Evolutionary conservation across 1,140 invertebrate genomes (phyloP).

Genomic region (Piezodorus guildinii): DNA sequence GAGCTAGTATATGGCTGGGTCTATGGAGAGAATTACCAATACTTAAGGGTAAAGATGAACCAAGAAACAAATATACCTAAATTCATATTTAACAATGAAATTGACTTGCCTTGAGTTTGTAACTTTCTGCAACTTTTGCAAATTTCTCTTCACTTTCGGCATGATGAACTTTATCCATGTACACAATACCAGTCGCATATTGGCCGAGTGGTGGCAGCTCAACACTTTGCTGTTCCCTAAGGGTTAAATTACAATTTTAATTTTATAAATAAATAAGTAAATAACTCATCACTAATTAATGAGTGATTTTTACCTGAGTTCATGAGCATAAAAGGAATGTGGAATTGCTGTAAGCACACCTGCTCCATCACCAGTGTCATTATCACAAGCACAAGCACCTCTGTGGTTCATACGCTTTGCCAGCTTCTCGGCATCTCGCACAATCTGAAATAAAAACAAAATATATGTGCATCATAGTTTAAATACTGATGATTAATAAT

Average conservation of each 20-base stretch:
- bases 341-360: conserved; percentile 93
- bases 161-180: conserved; percentile 74
- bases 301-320: conserved; percentile 50
- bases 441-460: conserved; percentile 52
- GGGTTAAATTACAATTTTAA: neutral
- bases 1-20: too few species aligned
- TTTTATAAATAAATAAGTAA: neutral
- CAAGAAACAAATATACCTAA: too few species aligned
- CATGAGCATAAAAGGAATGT: conserved; percentile 77
- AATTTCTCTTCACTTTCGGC: conserved; percentile 72
- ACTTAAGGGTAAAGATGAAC: too few species aligned
- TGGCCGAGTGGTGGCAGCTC: conserved; percentile 71
- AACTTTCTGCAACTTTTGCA: conserved; percentile 62
- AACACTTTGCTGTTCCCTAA: conserved; percentile 61
- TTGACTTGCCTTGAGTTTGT: conserved; percentile 53
- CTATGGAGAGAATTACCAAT: too few species aligned
- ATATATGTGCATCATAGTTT: too few species aligned
- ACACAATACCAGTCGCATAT: conserved; percentile 95
- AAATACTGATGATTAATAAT: too few species aligned
- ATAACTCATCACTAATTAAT: neutral
- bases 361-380: conserved; percentile 96
- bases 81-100: too few species aligned
- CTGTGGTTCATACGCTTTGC: conserved; percentile 96
- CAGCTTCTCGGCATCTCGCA: conserved; percentile 86
- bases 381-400: conserved; percentile 96